These are phyloP conservation scores for Popillia japonica DNA, from an alignment of 1,140 invertebrate genomes.

Conservation along the genomic window DNA sequence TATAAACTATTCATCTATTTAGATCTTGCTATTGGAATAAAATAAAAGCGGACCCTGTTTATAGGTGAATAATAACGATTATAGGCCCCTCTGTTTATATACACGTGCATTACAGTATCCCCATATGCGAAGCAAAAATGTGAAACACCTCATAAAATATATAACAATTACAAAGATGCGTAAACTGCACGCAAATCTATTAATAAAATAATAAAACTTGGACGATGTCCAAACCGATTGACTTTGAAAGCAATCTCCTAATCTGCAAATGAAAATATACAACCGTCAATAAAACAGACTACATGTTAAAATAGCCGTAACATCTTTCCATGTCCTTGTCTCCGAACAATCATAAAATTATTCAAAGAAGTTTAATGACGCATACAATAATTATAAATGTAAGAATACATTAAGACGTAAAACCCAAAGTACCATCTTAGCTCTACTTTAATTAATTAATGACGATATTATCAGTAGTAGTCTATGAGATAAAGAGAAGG, in stretches of 20 bases:
- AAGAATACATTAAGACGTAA: too few species aligned
- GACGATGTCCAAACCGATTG: background rate
- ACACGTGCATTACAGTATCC: background rate
- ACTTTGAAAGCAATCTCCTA: background rate
- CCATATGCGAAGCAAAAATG: conserved; percentile 13
- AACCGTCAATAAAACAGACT: background rate
- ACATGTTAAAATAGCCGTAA: background rate
- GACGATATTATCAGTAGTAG: too few species aligned
- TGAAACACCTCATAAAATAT: conserved; percentile 22
- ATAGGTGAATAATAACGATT: background rate
- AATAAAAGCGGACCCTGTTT: conserved; percentile 11
- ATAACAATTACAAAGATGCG: background rate
- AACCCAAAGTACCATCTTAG: too few species aligned
- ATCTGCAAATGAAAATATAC: conserved; percentile 6
- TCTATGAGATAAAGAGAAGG: too few species aligned
- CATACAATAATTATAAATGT: too few species aligned
- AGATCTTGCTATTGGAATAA: conserved; percentile 16
- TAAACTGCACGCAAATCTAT: background rate
- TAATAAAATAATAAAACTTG: background rate
- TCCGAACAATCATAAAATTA: too few species aligned
- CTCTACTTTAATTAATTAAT: too few species aligned
- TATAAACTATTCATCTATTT: conserved; percentile 16
- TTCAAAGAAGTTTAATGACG: too few species aligned
- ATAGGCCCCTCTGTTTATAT: background rate
- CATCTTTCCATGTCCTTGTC: too few species aligned